Evolutionary conservation across 2,888 invertebrate genomes (phyloP), one percentile per base, ranked within the genome.

Genomic region (Anorthoa munda): DNA sequence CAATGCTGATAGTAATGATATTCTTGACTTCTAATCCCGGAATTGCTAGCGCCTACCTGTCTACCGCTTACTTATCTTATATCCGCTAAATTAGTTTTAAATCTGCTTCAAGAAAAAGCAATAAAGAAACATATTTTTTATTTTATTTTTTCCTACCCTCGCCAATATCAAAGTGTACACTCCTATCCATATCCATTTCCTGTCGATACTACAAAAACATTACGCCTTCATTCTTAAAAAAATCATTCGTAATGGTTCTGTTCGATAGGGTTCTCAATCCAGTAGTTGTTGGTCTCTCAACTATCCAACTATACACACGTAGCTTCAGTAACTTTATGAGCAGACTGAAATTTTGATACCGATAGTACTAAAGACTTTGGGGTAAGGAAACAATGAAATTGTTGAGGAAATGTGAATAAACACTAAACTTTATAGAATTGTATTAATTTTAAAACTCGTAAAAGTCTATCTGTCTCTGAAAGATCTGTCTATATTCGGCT

Each of bases 151-250:
- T 11, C 55, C 61, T 31, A 65, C 65, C 63, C 61, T 31, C 58
- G 48, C 66, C 55, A 45, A 70, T 53, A 73, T 73, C 55, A 21
- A 69, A 82, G 76, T 81, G 69, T 66, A 74, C 66, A 63, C 50
- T 80, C 68, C 65, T 75, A 64, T 66, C 45, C 64, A 77, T 78
- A 73, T 78, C 80, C 66, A 81, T 87, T 89, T 88, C 85, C 82
- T 81, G 72, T 77, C 82, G 72, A 82, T 83, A 84, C 77, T 72
- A 83, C 73, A 83, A 87, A 87, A 87, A 87, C 85, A 87, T 85
- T 86, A 89, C 83, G 79, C 79, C 82, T 83, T 58, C 72, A 75
- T 85, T 85, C 84, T 85, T 85, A 79, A 85, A 83, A 46, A 88
- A 86, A 85, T 75, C 83, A 84, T 82, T 79, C 81, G 79, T 83